A percentile compares a stretch with the other conserved stretches of the same genome.
phyloP scores from a whole-genome alignment of 1,140 invertebrate species.

The Plutomurus gul region DNA sequence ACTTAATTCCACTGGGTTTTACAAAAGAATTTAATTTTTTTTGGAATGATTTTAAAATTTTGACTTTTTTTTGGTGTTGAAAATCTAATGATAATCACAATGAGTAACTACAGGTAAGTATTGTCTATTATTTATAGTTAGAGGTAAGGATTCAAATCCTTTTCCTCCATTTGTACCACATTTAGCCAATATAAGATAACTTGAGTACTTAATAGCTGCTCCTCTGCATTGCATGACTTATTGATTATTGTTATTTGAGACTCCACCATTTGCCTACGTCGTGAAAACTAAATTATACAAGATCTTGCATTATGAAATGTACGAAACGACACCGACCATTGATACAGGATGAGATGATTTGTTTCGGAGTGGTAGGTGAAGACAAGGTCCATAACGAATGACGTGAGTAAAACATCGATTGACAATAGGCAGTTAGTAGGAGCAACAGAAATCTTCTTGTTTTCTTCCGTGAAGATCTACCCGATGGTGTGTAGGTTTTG shows the following conservation, averaged over 20 bases:
- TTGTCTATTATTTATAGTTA: background rate
- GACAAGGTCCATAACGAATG: background rate
- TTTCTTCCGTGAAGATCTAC: background rate
- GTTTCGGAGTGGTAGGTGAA: background rate
- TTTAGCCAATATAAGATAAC: slow-evolving; percentile 9
- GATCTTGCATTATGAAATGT: slow-evolving; percentile 2
- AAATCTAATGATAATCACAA: slow-evolving; percentile 1
- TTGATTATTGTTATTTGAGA: background rate
- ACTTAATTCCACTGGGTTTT: background rate
- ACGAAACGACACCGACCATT: background rate
- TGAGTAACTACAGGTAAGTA: slow-evolving; percentile 19
- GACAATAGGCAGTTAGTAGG: background rate
- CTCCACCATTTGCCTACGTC: background rate
- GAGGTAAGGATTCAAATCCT: background rate
- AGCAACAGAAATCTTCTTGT: background rate
- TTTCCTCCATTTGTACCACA: background rate
- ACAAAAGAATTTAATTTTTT: slow-evolving; percentile 26
- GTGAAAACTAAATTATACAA: background rate
- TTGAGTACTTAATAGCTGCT: slow-evolving; percentile 10
- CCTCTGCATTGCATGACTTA: slow-evolving; percentile 14
- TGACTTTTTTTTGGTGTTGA: slow-evolving; percentile 6
- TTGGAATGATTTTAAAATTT: background rate
- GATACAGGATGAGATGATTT: slow-evolving; percentile 1
- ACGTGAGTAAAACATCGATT: background rate
- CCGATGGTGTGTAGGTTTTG: no score